A percentile compares a stretch with the other conserved stretches of the same genome.
These are phyloP conservation scores for Ctenopoma multispine DNA, from an alignment of 2,797 vertebrate species.

Conservation along the genomic window DNA sequence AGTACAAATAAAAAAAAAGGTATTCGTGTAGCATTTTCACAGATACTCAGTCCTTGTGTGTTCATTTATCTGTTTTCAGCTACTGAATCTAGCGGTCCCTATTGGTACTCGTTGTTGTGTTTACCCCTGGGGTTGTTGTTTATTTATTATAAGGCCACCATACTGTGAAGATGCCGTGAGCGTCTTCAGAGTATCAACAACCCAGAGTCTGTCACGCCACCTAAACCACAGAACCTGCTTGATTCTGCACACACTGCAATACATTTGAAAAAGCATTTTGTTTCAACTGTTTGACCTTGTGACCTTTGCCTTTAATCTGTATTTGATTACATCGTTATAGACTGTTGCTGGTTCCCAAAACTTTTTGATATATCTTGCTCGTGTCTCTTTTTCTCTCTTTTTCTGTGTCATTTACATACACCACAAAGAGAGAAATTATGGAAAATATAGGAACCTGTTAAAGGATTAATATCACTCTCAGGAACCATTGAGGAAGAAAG, in stretches of 20 bases:
- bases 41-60: slow-evolving; percentile 56
- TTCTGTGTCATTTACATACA: slow-evolving; percentile 21
- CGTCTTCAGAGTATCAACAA: slow-evolving; percentile 95
- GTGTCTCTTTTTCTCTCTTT: slow-evolving; percentile 32
- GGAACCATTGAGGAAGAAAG: slow-evolving; percentile 44
- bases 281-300: slow-evolving; percentile 37
- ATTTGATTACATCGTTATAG: slow-evolving; percentile 32
- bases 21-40: slow-evolving; percentile 57
- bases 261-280: slow-evolving; percentile 45
- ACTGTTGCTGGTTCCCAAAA: slow-evolving; percentile 38
- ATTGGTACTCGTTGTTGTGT: slow-evolving; percentile 55
- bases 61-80: slow-evolving; percentile 64
- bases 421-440: slow-evolving; percentile 37
- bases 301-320: slow-evolving; percentile 36
- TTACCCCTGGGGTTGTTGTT: slow-evolving; percentile 79
- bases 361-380: slow-evolving; percentile 10
- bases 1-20: slow-evolving; percentile 47
- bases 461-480: slow-evolving; percentile 45
- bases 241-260: slow-evolving; percentile 64
- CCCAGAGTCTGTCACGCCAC: slow-evolving; percentile 84
- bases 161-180: slow-evolving; percentile 79
- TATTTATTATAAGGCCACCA: slow-evolving; percentile 89
- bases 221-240: slow-evolving; percentile 64
- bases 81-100: slow-evolving; percentile 67
- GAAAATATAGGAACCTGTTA: slow-evolving; percentile 28